phyloP scores from a whole-genome alignment of 2,888 invertebrate genomes.

The Spodoptera exigua region DNA sequence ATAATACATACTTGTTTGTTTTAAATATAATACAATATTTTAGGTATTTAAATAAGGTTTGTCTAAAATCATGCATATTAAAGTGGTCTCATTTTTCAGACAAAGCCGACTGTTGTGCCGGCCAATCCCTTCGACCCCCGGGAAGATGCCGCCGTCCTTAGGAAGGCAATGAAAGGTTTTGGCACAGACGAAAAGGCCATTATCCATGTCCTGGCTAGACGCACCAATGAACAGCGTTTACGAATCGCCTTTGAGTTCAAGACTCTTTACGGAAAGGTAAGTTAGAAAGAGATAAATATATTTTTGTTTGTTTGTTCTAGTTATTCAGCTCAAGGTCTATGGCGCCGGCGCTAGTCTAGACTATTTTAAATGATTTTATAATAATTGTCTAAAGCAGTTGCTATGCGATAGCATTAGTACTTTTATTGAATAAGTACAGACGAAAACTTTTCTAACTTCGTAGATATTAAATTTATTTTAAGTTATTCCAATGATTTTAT shows the following conservation, averaged over 20 bases:
- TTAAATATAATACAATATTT: too few species aligned
- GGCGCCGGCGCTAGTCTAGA: conserved; percentile 1
- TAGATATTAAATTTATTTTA: too few species aligned
- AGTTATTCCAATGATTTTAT: conserved; percentile 1
- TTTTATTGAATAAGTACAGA: background rate
- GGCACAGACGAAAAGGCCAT: conserved; percentile 97
- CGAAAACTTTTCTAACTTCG: too few species aligned
- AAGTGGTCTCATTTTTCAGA: conserved; percentile 81
- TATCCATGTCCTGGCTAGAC: conserved; percentile 94
- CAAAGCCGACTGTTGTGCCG: conserved; percentile 93
- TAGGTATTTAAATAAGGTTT: too few species aligned
- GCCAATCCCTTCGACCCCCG: conserved; percentile 94
- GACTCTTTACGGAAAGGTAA: conserved; percentile 95
- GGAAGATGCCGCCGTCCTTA: conserved; percentile 93
- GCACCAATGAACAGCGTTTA: conserved; percentile 95
- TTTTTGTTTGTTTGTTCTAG: too few species aligned
- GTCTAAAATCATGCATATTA: background rate
- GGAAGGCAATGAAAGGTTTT: conserved; percentile 97
- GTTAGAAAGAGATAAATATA: conserved; percentile 16
- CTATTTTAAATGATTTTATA: conserved; percentile 8
- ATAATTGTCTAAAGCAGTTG: background rate
- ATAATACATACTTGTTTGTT: too few species aligned
- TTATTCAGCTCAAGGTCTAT: conserved; percentile 3
- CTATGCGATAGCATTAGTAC: background rate
- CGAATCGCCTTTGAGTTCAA: conserved; percentile 95